Base-by-base conservation (phyloP, 2,797 vertebrate genomes). In the Clarias pachynema region DNA sequence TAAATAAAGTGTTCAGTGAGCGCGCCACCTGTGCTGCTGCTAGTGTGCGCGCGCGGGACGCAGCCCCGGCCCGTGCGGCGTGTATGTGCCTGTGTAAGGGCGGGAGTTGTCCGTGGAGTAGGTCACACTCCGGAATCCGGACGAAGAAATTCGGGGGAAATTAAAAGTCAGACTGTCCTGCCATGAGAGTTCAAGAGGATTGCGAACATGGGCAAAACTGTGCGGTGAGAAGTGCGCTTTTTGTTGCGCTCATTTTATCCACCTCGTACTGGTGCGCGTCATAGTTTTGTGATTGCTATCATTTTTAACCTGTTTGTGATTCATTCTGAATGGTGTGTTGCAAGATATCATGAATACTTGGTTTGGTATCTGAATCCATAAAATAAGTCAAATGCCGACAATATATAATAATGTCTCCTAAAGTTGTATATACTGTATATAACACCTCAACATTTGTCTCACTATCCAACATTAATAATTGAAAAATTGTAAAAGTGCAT, bases 111-210 rank as follows among this genome's bases (percentile, higher is more conserved):
- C 85, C 92, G 92, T 95, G 95, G 94, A 94, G 90, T 75, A 89
- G 91, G 89, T 90, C 37, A 89, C 89, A 89, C 34, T 80, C 70
- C 53, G 88, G 62, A 62, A 77, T 87, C 60, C 75, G 87, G 81
- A 84, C 82, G 78, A 83, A 87, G 66, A 79, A 83, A 59, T 66
- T 82, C 85, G 87, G 78, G 44, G 88, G 86, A 73, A 75, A 90
- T 92, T 90, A 75, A 44, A 49, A 74, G 60, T 74, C 40, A 82
- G 62, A 90, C 89, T 89, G 44, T 84, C 34, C 40, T 86, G 93
- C 91, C 84, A 96, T 96, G 95, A 94, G 86, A 93, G 82, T 88
- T 63, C 92, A 95, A 92, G 91, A 92, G 85, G 87, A 88, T 24
- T 89, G 87, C 63, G 94, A 93, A 83, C 86, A 93, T 92, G 95